Conservation (phyloP, 2,797 vertebrate genomes). For the Liparis tanakae region DNA sequence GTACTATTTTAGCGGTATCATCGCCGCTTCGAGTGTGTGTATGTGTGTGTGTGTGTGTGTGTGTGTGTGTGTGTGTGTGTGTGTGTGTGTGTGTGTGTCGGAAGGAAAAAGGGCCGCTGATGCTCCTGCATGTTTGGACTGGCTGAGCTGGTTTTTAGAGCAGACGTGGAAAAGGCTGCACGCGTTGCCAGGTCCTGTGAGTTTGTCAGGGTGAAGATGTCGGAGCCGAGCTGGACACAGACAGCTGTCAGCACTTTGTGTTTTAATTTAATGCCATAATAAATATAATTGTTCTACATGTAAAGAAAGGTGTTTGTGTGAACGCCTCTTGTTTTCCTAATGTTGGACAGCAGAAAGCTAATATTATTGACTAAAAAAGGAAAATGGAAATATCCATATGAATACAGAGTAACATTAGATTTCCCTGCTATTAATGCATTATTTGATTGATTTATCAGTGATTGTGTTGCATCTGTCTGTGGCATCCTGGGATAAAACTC, state of each 20-base stretch:
- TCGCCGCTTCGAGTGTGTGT: slow-evolving; percentile 3
- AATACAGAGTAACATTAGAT: not conserved
- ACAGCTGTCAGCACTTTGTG: slow-evolving; percentile 39
- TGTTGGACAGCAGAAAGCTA: not conserved
- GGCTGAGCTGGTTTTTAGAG: slow-evolving; percentile 17
- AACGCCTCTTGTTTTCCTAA: not conserved
- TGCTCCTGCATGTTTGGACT: slow-evolving; percentile 23
- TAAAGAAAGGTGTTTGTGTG: not conserved
- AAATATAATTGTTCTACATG: not conserved
- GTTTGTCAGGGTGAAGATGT: slow-evolving; percentile 13
- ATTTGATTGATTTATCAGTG: not conserved
- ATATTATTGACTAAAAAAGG: not conserved
- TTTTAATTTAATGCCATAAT: slow-evolving; percentile 8
- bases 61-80: too few species aligned
- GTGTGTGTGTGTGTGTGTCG: slow-evolving; percentile 10
- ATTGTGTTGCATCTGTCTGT: not conserved
- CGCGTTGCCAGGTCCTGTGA: slow-evolving; percentile 16
- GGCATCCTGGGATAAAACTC: not conserved
- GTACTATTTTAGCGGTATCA: slow-evolving; percentile 1
- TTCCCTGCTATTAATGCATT: not conserved
- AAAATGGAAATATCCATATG: not conserved
- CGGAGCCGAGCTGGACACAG: slow-evolving; percentile 31
- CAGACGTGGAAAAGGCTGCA: slow-evolving; percentile 14
- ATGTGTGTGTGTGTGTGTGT: not conserved
- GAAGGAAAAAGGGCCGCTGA: slow-evolving; percentile 21